These are phyloP conservation scores for Xestia ashworthii DNA, from an alignment of 2,888 invertebrate species.

Conservation along the genomic window DNA sequence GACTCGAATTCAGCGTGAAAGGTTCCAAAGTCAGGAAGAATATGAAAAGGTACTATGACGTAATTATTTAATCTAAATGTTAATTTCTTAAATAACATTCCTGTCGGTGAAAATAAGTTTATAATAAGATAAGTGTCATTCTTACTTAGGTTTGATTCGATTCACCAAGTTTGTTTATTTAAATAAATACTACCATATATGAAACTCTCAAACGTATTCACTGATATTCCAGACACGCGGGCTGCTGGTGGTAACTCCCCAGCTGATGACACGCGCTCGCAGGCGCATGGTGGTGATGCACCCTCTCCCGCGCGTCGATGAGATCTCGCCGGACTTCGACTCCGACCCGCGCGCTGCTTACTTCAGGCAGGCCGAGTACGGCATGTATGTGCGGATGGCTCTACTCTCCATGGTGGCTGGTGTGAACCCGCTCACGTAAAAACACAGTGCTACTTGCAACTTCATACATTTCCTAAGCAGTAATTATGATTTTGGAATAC, in stretches of 20 bases:
- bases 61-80: background rate
- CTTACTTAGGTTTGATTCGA: background rate
- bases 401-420: conserved; percentile 97
- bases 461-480: conserved; percentile 18
- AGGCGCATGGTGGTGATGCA: conserved; percentile 99
- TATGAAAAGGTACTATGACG: conserved; percentile 94
- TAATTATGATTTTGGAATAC: conserved; percentile 28
- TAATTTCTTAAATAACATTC: background rate
- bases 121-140: background rate
- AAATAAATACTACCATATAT: background rate
- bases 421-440: conserved; percentile 83
- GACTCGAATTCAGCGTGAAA: conserved; percentile 99
- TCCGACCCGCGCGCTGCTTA: conserved; percentile 99
- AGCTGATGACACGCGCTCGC: conserved; percentile 98
- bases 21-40: conserved; percentile 95
- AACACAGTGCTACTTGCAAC: background rate
- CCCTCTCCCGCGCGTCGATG: conserved; percentile 98
- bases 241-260: conserved; percentile 97
- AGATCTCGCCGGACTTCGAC: conserved; percentile 98
- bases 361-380: conserved; percentile 99
- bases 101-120: background rate
- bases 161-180: background rate
- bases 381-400: conserved; percentile 99
- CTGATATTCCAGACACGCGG: conserved; percentile 93
- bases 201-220: background rate